Base-by-base conservation (phyloP, 2,888 invertebrate species). In the Sphaeridia pumilis region DNA sequence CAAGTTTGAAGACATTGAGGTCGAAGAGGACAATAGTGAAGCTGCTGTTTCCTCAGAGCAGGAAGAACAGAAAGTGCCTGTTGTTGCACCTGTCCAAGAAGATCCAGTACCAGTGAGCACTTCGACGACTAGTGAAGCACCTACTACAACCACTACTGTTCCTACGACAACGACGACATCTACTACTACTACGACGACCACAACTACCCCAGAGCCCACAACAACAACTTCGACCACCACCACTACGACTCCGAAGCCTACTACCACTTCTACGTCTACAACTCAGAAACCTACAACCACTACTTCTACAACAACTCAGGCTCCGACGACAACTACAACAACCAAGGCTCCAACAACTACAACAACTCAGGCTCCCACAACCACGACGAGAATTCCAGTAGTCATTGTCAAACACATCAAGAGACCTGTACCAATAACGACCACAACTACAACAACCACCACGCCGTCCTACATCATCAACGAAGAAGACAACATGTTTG, bases 281-380 rank as follows among this genome's bases (percentile, higher is more conserved):
- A 25, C 10, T 3, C n/a, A 3, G 36, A n/a, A n/a, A n/a, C n/a
- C 38, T 12, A 41, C 38, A 2, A 25, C 49, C n/a, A 41, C 49
- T 2, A 26, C 49, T 10, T 25, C 49, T n/a, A 25, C 25, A n/a
- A 17, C 31, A 28, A 25, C 10, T 3, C n/a, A 3, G 36, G 28
- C 22, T 41, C 20, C 25, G 17, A 46, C 51, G n/a, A 45, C 36
- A 24, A 38, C 46, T 7, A n/a, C 17, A 3, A 17, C 45, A 38
- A 12, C 45, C 2, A 20, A n/a, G 1, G 17, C 22, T 22, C 24
- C 35, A 3, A 5, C 7, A 5, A 17, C 17, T 5, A 14, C 38
- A 17, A 31, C 14, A 14, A 31, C 10, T 14, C 31, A 31, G 14
- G 31, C 7, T 31, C 10, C 14, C 14, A 38, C 38, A 5, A 20